Conservation (phyloP, 2,797 vertebrate genomes). For the Heliangelus exortis region DNA sequence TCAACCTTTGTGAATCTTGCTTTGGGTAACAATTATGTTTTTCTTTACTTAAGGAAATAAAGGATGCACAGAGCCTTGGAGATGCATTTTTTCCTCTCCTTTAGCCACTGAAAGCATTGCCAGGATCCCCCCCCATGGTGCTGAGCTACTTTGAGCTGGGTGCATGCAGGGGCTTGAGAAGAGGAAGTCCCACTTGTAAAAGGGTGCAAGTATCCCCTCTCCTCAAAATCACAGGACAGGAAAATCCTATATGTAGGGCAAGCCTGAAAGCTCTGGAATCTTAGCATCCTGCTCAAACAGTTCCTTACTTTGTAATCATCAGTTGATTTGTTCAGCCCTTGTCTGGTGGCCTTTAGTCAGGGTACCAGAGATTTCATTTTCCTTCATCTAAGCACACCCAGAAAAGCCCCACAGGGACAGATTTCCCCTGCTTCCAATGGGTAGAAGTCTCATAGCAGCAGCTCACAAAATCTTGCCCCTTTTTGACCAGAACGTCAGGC, state of each 20-base stretch:
- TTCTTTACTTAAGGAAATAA: not conserved
- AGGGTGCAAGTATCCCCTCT: not conserved
- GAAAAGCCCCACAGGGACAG: not conserved
- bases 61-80: not conserved
- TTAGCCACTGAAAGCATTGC: not conserved
- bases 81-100: not conserved
- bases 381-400: not conserved
- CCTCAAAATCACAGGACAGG: not conserved
- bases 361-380: not conserved
- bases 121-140: not conserved
- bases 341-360: not conserved
- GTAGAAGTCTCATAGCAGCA: rapidly evolving
- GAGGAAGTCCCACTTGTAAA: not conserved
- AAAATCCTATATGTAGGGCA: not conserved
- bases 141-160: not conserved
- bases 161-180: not conserved
- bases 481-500: not conserved
- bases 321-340: not conserved
- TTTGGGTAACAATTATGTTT: not conserved
- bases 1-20: not conserved
- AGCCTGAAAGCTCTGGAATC: not conserved
- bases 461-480: not conserved
- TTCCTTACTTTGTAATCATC: not conserved
- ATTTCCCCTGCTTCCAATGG: rapidly evolving
- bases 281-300: not conserved